Percentiles rank a stretch among this genome's conserved stretches.
These are phyloP conservation scores for Pheucticus melanocephalus DNA, from an alignment of 2,113 vertebrate species.

Conservation along the genomic window DNA sequence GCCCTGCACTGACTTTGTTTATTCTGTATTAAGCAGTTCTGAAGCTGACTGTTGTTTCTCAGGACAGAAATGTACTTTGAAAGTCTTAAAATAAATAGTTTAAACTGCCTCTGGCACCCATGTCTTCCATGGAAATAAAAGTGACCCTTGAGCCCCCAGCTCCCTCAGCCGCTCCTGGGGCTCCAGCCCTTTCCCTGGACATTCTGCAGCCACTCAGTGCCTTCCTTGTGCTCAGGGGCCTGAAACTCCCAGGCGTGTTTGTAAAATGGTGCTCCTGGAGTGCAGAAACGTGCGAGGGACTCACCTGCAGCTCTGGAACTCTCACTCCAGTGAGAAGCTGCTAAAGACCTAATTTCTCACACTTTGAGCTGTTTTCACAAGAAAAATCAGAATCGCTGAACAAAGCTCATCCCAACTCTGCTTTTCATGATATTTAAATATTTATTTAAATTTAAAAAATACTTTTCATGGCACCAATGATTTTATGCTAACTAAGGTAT, in stretches of 20 bases:
- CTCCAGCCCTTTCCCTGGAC: neutral
- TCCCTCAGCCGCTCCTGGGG: neutral
- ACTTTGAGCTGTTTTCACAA: neutral
- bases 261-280: neutral
- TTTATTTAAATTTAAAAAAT: constrained; percentile 85
- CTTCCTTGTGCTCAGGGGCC: neutral
- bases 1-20: neutral
- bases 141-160: neutral
- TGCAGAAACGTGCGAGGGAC: fast-evolving
- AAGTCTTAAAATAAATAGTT: neutral
- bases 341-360: neutral
- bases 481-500: constrained; percentile 77
- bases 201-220: neutral
- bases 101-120: neutral
- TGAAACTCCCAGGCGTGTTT: neutral
- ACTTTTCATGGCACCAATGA: constrained; percentile 81
- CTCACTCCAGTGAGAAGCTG: neutral
- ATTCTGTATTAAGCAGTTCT: fast-evolving
- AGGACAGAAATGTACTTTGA: neutral
- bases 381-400: neutral
- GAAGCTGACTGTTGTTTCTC: neutral
- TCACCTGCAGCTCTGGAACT: neutral
- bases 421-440: constrained; percentile 75
- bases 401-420: neutral
- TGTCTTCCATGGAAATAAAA: neutral